phyloP scores from a whole-genome alignment of 2,888 invertebrate genomes.

The Helleia helle region DNA sequence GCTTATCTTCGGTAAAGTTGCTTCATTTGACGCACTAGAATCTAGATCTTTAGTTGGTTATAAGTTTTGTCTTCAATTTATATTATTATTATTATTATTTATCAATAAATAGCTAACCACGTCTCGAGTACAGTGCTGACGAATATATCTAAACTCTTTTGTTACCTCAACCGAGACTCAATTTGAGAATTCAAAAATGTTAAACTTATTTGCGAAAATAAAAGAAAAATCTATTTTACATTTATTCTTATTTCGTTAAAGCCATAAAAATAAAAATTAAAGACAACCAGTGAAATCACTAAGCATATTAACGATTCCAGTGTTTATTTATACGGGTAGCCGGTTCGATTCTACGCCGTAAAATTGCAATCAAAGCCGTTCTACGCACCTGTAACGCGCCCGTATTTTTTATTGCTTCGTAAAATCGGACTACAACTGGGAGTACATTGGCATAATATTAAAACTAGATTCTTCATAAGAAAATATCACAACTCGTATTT shows the following conservation, averaged over 20 bases:
- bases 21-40: too few relatives aligned
- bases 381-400: slow-evolving; percentile 26
- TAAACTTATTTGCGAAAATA: not conserved
- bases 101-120: too few relatives aligned
- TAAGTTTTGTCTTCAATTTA: too few relatives aligned
- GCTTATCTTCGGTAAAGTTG: not conserved
- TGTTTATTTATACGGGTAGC: slow-evolving; percentile 29
- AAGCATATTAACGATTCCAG: not conserved
- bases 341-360: slow-evolving; percentile 31
- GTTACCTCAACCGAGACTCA: too few relatives aligned
- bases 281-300: slow-evolving; percentile 7
- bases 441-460: slow-evolving; percentile 1
- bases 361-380: slow-evolving; percentile 30
- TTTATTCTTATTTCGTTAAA: too few relatives aligned
- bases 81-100: too few relatives aligned
- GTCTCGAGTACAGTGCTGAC: too few relatives aligned
- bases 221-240: too few relatives aligned
- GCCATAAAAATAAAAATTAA: too few relatives aligned
- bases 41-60: too few relatives aligned
- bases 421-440: slow-evolving; percentile 12
- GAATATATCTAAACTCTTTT: too few relatives aligned
- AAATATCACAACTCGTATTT: too few relatives aligned
- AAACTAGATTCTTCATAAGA: not conserved
- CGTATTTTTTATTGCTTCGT: slow-evolving; percentile 16
- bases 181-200: not conserved